These are phyloP conservation scores for Empidonax traillii DNA, from an alignment of 2,113 vertebrate genomes.

Conservation along the genomic window DNA sequence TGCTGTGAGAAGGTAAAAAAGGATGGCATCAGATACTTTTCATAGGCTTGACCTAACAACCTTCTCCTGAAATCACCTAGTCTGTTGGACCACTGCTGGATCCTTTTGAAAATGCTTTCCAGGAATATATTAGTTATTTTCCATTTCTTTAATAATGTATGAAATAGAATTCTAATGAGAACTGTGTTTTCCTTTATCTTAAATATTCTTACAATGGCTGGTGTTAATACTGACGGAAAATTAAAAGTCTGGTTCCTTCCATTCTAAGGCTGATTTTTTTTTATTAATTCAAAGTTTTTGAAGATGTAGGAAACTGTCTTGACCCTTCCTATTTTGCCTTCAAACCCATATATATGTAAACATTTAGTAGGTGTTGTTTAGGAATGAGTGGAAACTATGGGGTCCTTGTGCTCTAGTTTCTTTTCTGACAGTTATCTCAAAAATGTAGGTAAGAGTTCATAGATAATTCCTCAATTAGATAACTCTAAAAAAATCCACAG, in stretches of 20 bases:
- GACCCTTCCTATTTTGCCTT: not conserved
- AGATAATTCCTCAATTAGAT: not conserved
- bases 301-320: not conserved
- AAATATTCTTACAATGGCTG: not conserved
- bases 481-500: not conserved
- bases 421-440: not conserved
- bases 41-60: not conserved
- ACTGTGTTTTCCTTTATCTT: not conserved
- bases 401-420: not conserved
- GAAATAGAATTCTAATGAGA: not conserved
- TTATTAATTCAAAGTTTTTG: not conserved
- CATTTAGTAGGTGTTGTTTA: not conserved
- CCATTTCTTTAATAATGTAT: not conserved
- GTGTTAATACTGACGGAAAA: not conserved
- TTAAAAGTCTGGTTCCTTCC: accelerated
- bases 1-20: not conserved
- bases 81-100: not conserved
- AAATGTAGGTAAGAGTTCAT: not conserved
- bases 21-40: not conserved
- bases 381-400: not conserved
- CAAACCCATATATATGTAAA: not conserved
- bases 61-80: not conserved
- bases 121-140: not conserved
- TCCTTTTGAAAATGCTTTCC: not conserved
- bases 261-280: not conserved